Evolutionary conservation across 2,888 invertebrate genomes (phyloP).

Genomic region (Platerodrilus igneus): DNA sequence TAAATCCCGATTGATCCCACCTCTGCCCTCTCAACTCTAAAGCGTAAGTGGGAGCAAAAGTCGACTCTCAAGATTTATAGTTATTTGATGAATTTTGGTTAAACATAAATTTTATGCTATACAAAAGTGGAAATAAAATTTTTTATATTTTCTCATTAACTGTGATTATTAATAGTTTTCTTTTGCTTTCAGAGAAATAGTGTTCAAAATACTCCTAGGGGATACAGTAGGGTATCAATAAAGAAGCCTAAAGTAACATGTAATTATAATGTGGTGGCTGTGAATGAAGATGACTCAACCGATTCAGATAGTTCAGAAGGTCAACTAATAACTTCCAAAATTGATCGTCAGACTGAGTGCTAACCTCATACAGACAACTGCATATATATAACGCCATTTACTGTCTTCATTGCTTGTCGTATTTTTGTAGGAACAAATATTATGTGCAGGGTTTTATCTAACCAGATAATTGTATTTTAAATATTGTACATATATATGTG

Average conservation of each 20-base stretch:
- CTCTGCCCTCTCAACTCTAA: too few species aligned
- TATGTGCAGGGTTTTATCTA: slow-evolving; percentile 18
- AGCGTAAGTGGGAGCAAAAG: too few species aligned
- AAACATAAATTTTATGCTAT: too few species aligned
- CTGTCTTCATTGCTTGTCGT: slow-evolving; percentile 44
- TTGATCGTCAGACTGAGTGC: slow-evolving; percentile 44
- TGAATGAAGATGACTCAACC: slow-evolving; percentile 45
- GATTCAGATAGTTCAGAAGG: slow-evolving; percentile 46
- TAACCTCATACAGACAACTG: slow-evolving; percentile 30
- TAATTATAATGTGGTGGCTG: slow-evolving; percentile 48
- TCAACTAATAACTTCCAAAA: slow-evolving; percentile 39
- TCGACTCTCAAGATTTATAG: too few species aligned
- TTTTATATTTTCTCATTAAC: too few species aligned
- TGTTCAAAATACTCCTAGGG: slow-evolving; percentile 40
- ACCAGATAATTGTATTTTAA: slow-evolving; percentile 24
- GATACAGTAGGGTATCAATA: slow-evolving; percentile 48
- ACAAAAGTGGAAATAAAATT: too few species aligned
- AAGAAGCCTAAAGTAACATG: slow-evolving; percentile 49
- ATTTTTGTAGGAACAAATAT: slow-evolving; percentile 24
- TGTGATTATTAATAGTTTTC: too few species aligned
- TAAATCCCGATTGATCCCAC: too few species aligned
- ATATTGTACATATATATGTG: slow-evolving; percentile 28
- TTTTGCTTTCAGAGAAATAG: slow-evolving; percentile 42
- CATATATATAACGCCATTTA: slow-evolving; percentile 33
- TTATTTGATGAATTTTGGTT: too few species aligned